Evolutionary conservation across 37 sponge, comb jelly and placozoan species (phyloP).

Genomic region (Axinella damicornis): DNA sequence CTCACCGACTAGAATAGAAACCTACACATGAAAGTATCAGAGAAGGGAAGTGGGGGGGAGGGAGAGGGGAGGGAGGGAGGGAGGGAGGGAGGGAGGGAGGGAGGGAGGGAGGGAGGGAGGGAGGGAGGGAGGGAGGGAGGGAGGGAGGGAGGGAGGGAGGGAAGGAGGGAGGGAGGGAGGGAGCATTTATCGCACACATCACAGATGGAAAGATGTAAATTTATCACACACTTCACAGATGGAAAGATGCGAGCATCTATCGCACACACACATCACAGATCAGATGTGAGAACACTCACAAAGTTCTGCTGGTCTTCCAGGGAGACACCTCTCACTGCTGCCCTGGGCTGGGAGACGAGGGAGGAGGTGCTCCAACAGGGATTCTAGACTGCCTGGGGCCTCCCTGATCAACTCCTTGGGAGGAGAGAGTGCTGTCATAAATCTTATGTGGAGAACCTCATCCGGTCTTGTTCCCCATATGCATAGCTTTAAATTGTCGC

Average conservation of each 20-base stretch:
- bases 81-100: not conserved
- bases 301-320: slow-evolving; percentile 82
- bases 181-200: too few species aligned
- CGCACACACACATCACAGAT: too few species aligned
- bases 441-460: not conserved
- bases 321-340: slow-evolving; percentile 51
- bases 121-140: not conserved
- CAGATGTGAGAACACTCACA: slow-evolving; percentile 21
- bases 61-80: not conserved
- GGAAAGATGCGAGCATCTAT: too few species aligned
- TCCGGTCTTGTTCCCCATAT: not conserved
- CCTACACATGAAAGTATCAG: too few species aligned
- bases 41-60: not conserved
- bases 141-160: too few species aligned
- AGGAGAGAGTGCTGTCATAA: not conserved
- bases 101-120: not conserved
- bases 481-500: too few species aligned
- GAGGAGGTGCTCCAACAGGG: slow-evolving; percentile 77
- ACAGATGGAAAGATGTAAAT: too few species aligned
- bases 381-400: slow-evolving; percentile 55
- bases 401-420: slow-evolving; percentile 65
- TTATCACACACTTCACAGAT: too few species aligned
- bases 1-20: slow-evolving; percentile 75
- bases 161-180: too few species aligned
- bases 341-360: slow-evolving; percentile 76